Base-by-base conservation (phyloP, 2,888 invertebrate species). In the Dascillus cervinus region DNA sequence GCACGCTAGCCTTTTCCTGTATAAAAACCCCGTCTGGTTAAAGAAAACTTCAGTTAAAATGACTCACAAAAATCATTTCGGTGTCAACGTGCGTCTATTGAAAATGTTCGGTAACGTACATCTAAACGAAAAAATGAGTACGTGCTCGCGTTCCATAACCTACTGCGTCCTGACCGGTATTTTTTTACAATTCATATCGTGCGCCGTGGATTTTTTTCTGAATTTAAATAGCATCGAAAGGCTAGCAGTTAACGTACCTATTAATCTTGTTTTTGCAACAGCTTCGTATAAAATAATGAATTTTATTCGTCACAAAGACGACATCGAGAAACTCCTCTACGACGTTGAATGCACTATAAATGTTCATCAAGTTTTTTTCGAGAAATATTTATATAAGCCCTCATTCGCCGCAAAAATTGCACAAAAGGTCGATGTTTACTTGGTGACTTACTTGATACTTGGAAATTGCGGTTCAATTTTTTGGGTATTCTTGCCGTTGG, bases 51-150 rank as follows among this genome's bases (percentile, higher is more conserved):
- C n/a, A n/a, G 28, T 15, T 13, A 11, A 11, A 14, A 38, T 38
- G 38, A n/a, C 28, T n/a, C 12, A 25, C 5, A 28, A 32, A 22
- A 24, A 29, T 25, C 29, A 34, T 11, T 38, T 38, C 11, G 34
- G 25, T 3, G 34, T 38, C 10, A 38, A 38, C 11, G 34, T 38
- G 11, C 31, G 25, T 25, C 26, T 25, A n/a, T 38, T 34, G 3
- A 34, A 34, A 28, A 11, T 27, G n/a, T 34, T 27, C 8, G 38
- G 31, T 8, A 38, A 38, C 26, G 34, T 38, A 6, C 38, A 38
- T 22, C 11, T 38, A 8, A 31, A 31, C 2, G 9, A 34, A 31
- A 17, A 31, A 19, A 38, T 38, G 38, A 26, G 31, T 0, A 6
- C 23, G 11, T 19, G 31, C 1, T 26, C 34, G 3, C 29, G 13